phyloP scores from a whole-genome alignment of 2,113 vertebrate genomes.

The Colaptes auratus region DNA sequence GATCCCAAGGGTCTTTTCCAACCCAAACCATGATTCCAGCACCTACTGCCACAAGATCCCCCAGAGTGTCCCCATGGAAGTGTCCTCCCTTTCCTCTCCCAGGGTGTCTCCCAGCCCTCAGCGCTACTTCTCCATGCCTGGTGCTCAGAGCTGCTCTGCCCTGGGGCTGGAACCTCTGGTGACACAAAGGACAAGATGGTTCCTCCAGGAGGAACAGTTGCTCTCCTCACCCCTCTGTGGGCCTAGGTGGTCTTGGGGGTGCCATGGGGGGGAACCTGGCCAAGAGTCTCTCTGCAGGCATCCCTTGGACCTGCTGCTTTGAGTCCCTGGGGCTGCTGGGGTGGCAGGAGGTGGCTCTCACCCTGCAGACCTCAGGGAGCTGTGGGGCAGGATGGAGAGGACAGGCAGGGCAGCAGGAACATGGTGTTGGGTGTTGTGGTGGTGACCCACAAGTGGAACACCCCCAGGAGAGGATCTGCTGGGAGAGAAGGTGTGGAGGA shows the following conservation, averaged over 20 bases:
- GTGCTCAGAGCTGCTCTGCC: accelerated
- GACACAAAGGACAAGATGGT: not conserved
- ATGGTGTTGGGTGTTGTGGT: accelerated
- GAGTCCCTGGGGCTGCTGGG: not conserved
- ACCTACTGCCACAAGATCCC: accelerated
- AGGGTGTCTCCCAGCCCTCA: accelerated
- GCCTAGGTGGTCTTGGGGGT: not conserved
- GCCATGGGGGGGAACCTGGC: not conserved
- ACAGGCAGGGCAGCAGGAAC: not conserved
- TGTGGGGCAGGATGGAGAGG: not conserved
- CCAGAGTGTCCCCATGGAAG: not conserved
- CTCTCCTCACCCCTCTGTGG: accelerated
- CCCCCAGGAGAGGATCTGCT: not conserved
- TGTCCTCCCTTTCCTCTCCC: accelerated
- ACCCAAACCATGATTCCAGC: not conserved
- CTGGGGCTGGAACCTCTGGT: too few relatives aligned
- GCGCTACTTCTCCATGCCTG: not conserved
- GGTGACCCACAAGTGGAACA: not conserved
- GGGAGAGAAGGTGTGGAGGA: not conserved
- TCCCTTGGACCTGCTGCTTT: not conserved
- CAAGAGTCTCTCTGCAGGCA: not conserved
- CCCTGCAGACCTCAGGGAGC: not conserved
- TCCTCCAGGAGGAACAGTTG: too few relatives aligned
- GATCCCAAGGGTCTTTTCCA: too few relatives aligned
- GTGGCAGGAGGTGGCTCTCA: not conserved